Percentiles rank a stretch among this genome's conserved stretches.
phyloP scores from a whole-genome alignment of 2,113 vertebrate genomes.

The Seriola rivoliana region DNA sequence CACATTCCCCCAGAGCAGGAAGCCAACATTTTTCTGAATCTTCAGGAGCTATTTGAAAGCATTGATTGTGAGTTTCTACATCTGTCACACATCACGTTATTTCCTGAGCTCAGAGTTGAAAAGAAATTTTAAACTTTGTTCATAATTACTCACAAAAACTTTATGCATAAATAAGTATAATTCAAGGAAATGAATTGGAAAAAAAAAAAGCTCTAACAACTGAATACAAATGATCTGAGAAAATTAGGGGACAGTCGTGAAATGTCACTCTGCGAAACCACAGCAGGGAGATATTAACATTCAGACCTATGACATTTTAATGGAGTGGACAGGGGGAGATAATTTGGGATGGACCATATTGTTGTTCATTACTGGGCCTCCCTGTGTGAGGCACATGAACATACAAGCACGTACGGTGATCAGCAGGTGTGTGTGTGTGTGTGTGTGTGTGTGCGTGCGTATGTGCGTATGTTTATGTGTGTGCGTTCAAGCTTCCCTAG shows the following conservation, averaged over 20 bases:
- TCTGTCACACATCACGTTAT: neutral
- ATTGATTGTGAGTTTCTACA: neutral
- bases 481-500: neutral
- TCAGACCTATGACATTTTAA: constrained; percentile 76
- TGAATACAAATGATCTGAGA: neutral
- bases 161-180: neutral
- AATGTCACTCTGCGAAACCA: constrained; percentile 46
- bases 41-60: neutral
- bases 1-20: neutral
- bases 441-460: neutral
- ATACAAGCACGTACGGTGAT: constrained; percentile 4
- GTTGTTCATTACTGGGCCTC: constrained; percentile 68
- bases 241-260: neutral
- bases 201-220: neutral
- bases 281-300: constrained; percentile 64
- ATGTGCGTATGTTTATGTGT: neutral
- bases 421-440: neutral
- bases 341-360: constrained; percentile 70
- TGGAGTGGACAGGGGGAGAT: constrained; percentile 66
- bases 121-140: neutral
- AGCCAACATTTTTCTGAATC: neutral
- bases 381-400: constrained; percentile 37
- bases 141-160: neutral
- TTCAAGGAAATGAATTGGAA: neutral
- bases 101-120: neutral